These are phyloP conservation scores for Todiramphus chloris DNA, from an alignment of 2,113 vertebrate species.

Conservation along the genomic window DNA sequence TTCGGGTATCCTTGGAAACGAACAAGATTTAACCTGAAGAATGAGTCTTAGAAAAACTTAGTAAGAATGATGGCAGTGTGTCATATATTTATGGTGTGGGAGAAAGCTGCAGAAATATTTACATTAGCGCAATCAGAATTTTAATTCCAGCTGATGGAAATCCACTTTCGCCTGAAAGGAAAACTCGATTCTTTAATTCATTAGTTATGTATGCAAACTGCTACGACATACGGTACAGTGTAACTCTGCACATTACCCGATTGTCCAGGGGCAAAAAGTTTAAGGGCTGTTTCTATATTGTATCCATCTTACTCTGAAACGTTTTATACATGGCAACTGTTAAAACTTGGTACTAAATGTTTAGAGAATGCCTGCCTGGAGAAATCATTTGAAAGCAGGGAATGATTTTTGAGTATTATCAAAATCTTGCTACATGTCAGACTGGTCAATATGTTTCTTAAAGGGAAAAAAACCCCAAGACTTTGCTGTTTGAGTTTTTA, in stretches of 20 bases:
- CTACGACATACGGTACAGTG: accelerated
- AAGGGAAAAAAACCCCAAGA: not conserved
- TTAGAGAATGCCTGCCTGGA: not conserved
- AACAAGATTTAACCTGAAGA: not conserved
- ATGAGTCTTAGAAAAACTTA: not conserved
- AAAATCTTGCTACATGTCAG: accelerated
- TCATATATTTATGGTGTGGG: accelerated
- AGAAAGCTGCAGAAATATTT: accelerated
- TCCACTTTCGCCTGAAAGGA: not conserved
- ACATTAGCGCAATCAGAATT: not conserved
- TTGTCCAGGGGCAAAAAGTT: not conserved
- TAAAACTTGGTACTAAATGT: not conserved
- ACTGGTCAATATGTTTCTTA: not conserved
- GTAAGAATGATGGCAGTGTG: accelerated
- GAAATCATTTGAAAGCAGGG: not conserved
- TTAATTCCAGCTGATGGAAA: not conserved
- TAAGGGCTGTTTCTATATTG: accelerated
- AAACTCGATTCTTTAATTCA: accelerated
- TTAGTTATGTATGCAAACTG: not conserved
- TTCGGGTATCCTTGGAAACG: conserved; percentile 19
- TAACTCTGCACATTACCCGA: not conserved
- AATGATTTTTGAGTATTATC: not conserved
- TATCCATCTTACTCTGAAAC: not conserved
- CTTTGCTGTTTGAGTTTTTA: not conserved
- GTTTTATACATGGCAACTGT: not conserved